Evolutionary conservation across 2,797 vertebrate genomes (phyloP), one percentile per base, ranked within the genome.

Genomic region (Halcyon chelicuti): DNA sequence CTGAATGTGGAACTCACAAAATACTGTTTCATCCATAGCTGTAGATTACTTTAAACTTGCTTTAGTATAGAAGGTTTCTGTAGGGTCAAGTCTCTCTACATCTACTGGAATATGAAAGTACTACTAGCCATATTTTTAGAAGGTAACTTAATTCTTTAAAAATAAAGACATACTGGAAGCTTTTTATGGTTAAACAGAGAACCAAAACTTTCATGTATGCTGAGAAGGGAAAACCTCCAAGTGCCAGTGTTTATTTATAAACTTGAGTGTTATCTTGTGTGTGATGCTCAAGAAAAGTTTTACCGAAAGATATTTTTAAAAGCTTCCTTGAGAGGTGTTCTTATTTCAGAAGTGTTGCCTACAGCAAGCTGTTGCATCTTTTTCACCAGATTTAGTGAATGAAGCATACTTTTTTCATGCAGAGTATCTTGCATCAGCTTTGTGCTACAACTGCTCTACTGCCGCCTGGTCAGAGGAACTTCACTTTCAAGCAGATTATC

Each of bases 331-430:
- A 85, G 57, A 88, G 23, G 49, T 88, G 26, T 51, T 83, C 52
- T 62, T 67, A 54, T 68, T 88, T 88, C 73, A 58, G 39, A 93
- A 91, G 17, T 9, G n/a, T 22, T 94, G 65, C 82, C 90, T 84
- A 88, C 39, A 86, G 73, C 91, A 96, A 91, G 78, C 68, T 86
- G 90, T 83, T 66, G 14, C 60, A 75, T 62, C 68, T 46, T 49
- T 88, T 68, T 78, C 83, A 82, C 70, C 82, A 92, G 54, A 88
- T 83, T 78, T 72, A 74, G 57, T 77, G 49, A 93, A 94, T 46
- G 62, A 88, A 85, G 49, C 33, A 63, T 28, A 88, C 37, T 94
- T 83, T 2, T 4, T 72, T 67, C 52, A 51, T 3, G 1, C 37
- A 80, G 22, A 66, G 23, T 26, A 46, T 28, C 82, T 88, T 61